These are phyloP conservation scores for Dryomyza anilis DNA, from an alignment of 2,888 invertebrate species.

Conservation along the genomic window DNA sequence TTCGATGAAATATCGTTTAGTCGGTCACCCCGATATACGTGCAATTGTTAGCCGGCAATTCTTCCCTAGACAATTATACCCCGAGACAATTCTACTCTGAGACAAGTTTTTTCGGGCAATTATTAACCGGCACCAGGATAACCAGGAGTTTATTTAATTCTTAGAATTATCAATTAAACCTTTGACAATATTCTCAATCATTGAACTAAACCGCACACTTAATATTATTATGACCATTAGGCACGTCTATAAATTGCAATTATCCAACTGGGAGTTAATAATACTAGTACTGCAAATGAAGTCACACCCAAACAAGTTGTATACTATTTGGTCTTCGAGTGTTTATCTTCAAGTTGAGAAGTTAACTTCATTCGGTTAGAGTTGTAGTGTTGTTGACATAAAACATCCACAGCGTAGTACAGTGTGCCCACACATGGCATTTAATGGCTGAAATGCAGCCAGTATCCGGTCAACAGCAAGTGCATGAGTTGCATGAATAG, in stretches of 20 bases:
- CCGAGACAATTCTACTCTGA: too few species aligned
- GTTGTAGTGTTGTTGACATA: constrained; percentile 30
- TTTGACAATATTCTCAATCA: too few species aligned
- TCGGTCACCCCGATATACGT: too few species aligned
- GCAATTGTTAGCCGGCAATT: too few species aligned
- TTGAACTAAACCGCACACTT: too few species aligned
- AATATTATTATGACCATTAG: too few species aligned
- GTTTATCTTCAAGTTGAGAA: constrained; percentile 15
- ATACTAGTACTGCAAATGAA: constrained; percentile 20
- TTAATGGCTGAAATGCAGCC: constrained; percentile 3
- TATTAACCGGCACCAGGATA: too few species aligned
- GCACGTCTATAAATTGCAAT: constrained; percentile 35
- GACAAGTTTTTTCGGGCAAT: too few species aligned
- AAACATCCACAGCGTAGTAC: background rate
- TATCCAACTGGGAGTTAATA: constrained; percentile 35
- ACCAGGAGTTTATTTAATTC: too few species aligned
- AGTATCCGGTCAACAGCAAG: background rate
- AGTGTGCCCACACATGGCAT: background rate
- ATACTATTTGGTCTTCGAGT: constrained; percentile 36
- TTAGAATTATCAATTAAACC: too few species aligned
- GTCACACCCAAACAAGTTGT: constrained; percentile 35
- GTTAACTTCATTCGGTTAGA: constrained; percentile 13
- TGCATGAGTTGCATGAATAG: background rate
- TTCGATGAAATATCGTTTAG: too few species aligned
- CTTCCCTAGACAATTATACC: too few species aligned